phyloP scores from a whole-genome alignment of 1,140 invertebrate species.

The Pseudomyrmex cubaensis region DNA sequence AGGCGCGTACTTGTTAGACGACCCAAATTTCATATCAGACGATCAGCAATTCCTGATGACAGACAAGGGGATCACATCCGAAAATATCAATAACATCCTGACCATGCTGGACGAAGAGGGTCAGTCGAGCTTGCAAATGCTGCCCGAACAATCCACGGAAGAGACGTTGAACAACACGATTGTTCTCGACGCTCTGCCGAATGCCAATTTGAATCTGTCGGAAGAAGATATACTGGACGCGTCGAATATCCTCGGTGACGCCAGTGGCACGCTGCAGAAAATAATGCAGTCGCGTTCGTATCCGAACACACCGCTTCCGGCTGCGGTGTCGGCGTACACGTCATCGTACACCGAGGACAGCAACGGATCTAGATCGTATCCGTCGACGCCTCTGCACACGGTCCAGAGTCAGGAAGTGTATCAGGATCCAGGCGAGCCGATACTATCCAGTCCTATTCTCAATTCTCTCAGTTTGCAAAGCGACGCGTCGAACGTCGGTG shows the following conservation, averaged over 20 bases:
- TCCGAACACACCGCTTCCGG: constrained; percentile 83
- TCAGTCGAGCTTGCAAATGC: constrained; percentile 74
- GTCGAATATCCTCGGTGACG: constrained; percentile 69
- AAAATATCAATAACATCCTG: constrained; percentile 83
- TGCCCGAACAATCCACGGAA: constrained; percentile 74
- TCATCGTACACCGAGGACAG: constrained; percentile 77
- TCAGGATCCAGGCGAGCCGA: constrained; percentile 81
- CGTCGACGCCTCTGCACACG: constrained; percentile 82
- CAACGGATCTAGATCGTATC: constrained; percentile 82
- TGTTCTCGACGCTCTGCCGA: constrained; percentile 73
- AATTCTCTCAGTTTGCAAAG: constrained; percentile 80
- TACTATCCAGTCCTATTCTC: constrained; percentile 82
- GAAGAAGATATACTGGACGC: constrained; percentile 74
- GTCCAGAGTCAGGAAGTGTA: constrained; percentile 76
- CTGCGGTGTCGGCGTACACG: constrained; percentile 70
- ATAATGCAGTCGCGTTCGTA: constrained; percentile 83
- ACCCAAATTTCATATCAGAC: constrained; percentile 80
- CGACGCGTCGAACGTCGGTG: constrained; percentile 66
- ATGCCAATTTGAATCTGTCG: constrained; percentile 72
- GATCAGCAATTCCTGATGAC: constrained; percentile 80
- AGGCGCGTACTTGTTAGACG: constrained; percentile 81
- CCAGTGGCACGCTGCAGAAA: constrained; percentile 69
- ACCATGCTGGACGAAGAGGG: constrained; percentile 81
- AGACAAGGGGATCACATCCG: constrained; percentile 81
- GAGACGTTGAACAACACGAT: constrained; percentile 72